These are phyloP conservation scores for Etheostoma spectabile DNA, from an alignment of 2,113 vertebrate species.

Conservation along the genomic window DNA sequence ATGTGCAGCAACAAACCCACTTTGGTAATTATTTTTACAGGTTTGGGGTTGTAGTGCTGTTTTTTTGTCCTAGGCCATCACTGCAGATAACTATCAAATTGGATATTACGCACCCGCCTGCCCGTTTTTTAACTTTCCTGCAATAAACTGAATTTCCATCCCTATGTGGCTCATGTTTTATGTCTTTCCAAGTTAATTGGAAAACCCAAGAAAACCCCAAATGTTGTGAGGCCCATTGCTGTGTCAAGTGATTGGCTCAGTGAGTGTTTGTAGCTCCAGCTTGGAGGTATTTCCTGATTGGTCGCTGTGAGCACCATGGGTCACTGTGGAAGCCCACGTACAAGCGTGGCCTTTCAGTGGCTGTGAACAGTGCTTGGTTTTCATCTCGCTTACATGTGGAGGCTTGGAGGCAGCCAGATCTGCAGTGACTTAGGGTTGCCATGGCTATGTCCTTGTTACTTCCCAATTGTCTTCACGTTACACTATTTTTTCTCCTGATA, in stretches of 20 bases:
- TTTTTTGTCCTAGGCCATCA: background rate
- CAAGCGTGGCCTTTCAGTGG: constrained; percentile 77
- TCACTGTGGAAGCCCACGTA: constrained; percentile 68
- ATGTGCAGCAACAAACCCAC: background rate
- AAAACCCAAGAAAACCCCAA: constrained; percentile 22
- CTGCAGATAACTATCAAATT: background rate
- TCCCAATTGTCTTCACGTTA: constrained; percentile 49
- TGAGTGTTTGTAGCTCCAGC: constrained; percentile 73
- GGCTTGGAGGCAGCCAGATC: constrained; percentile 51
- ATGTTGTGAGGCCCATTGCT: constrained; percentile 3
- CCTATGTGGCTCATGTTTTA: constrained; percentile 11
- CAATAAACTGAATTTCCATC: constrained; percentile 20
- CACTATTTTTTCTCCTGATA: constrained; percentile 55
- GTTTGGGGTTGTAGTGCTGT: background rate
- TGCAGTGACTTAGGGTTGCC: constrained; percentile 51
- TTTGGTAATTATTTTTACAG: background rate
- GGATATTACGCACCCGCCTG: background rate
- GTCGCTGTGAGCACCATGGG: constrained; percentile 70
- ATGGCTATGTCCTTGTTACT: constrained; percentile 65
- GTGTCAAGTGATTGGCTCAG: constrained; percentile 67
- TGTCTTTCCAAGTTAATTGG: constrained; percentile 25
- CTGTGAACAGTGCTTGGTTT: constrained; percentile 75
- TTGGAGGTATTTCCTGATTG: constrained; percentile 80
- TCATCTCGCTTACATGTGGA: constrained; percentile 73
- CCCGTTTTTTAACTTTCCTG: constrained; percentile 3